Evolutionary conservation across 2,797 vertebrate genomes (phyloP).

Genomic region (Spinibarbus caldwelli): DNA sequence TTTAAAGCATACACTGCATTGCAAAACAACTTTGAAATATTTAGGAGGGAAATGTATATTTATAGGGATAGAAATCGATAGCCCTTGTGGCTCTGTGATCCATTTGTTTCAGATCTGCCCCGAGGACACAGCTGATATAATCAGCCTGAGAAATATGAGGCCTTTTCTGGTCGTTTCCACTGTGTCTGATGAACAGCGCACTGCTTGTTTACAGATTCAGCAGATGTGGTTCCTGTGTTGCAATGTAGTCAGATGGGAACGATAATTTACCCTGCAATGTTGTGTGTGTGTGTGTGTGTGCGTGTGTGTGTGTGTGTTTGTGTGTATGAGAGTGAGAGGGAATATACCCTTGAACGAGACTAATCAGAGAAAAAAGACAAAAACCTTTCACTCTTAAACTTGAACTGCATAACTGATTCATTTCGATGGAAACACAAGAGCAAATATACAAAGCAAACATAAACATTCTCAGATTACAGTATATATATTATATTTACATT

Average conservation of each 20-base stretch:
- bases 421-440: constrained; percentile 32
- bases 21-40: constrained; percentile 56
- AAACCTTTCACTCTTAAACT: background rate
- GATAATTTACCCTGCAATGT: constrained; percentile 33
- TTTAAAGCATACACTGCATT: constrained; percentile 28
- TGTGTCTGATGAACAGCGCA: constrained; percentile 39
- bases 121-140: constrained; percentile 49
- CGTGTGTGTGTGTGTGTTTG: background rate
- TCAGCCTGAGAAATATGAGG: constrained; percentile 55
- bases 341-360: constrained; percentile 13
- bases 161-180: constrained; percentile 39
- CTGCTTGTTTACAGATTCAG: constrained; percentile 55
- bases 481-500: background rate
- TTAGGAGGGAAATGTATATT: constrained; percentile 55
- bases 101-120: constrained; percentile 52
- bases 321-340: background rate
- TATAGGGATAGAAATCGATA: constrained; percentile 57
- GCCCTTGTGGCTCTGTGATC: constrained; percentile 35
- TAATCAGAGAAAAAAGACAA: background rate
- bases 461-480: background rate
- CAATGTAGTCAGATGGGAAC: constrained; percentile 24
- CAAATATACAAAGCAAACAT: background rate
- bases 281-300: background rate
- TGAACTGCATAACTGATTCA: background rate
- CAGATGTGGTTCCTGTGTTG: constrained; percentile 44